Conservation (phyloP, 1,140 invertebrate species). For the Neuroterus valhalla region DNA sequence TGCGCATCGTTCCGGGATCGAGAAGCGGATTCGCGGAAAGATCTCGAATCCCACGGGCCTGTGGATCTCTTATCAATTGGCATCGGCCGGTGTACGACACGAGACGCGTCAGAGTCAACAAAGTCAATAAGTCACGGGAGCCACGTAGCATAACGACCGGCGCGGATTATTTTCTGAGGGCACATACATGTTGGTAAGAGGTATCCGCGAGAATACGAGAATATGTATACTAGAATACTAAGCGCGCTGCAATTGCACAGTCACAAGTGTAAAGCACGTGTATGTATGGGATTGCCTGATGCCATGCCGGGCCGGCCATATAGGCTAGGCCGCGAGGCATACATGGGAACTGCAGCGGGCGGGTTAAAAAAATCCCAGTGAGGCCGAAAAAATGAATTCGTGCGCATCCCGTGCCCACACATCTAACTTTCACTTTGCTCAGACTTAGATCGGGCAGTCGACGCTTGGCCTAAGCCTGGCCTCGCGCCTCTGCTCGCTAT, state of each 20-base stretch:
- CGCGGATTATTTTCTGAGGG: slow-evolving; percentile 32
- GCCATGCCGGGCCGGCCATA: slow-evolving; percentile 63
- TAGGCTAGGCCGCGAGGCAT: slow-evolving; percentile 70
- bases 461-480: slow-evolving; percentile 55
- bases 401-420: slow-evolving; percentile 77
- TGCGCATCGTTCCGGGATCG: slow-evolving; percentile 22
- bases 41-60: slow-evolving; percentile 29
- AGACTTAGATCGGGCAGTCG: slow-evolving; percentile 70
- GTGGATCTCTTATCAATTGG: slow-evolving; percentile 35
- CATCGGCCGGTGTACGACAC: slow-evolving; percentile 57
- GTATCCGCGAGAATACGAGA: slow-evolving; percentile 1
- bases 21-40: slow-evolving; percentile 31
- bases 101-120: slow-evolving; percentile 61
- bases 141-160: slow-evolving; percentile 30
- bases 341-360: slow-evolving; percentile 69
- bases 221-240: slow-evolving; percentile 29
- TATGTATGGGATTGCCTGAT: slow-evolving; percentile 54
- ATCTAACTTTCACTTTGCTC: slow-evolving; percentile 75
- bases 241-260: background rate
- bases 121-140: slow-evolving; percentile 67
- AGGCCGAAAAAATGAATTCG: slow-evolving; percentile 76
- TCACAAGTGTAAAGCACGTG: slow-evolving; percentile 30
- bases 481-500: slow-evolving; percentile 44
- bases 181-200: too few relatives aligned
- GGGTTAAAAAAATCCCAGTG: slow-evolving; percentile 65